Base-by-base conservation (phyloP, 35 echinoderm and acorn worm species). In the Diadema setosum region DNA sequence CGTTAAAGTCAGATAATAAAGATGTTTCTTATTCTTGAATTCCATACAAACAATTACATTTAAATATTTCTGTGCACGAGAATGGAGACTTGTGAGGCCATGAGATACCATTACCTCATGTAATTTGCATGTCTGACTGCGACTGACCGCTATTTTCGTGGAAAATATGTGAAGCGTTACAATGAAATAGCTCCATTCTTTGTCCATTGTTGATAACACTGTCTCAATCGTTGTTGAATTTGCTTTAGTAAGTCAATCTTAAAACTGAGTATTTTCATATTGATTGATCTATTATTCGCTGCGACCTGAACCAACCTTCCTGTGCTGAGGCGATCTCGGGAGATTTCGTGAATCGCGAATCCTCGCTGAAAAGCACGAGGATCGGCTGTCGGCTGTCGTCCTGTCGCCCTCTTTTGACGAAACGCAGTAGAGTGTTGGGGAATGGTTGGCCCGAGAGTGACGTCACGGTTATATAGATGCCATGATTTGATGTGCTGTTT, bases 401-500 rank as follows among this genome's bases (percentile, higher is more conserved):
- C 52, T 95, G 89, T 49, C 89, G 91, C 46, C 83, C 86, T 37
- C 70, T 49, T 40, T 94, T 84, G 20, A 90, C 93, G 65, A 95
- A 99, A 4, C 96, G 81, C 11, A 99, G 32, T 41, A 87, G 16
- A 15, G 82, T 90, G 8, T 92, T 90, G 0, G 70, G 76, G 4
- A 90, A 45, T 15, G 81, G 81, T 23, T 94, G 87, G 15, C 96
- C 96, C 4, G 89, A 83, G 16, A 92, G 49, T 70, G 83, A 81
- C 36, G 92, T 99, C 58, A 99, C 93, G 15, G 90, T 94, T 14
- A 99, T 75, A 14, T 91, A 63, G 39, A 99, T 56, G 3, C 96
- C 96, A 5, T 63, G 42, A 64, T 98, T 99, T 0, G 81, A 44
- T 1, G 80, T 36, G 27, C 52, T 58, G 23, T 90, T 81, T 7